phyloP scores from a whole-genome alignment of 2,113 vertebrate species.

The Daboia siamensis region DNA sequence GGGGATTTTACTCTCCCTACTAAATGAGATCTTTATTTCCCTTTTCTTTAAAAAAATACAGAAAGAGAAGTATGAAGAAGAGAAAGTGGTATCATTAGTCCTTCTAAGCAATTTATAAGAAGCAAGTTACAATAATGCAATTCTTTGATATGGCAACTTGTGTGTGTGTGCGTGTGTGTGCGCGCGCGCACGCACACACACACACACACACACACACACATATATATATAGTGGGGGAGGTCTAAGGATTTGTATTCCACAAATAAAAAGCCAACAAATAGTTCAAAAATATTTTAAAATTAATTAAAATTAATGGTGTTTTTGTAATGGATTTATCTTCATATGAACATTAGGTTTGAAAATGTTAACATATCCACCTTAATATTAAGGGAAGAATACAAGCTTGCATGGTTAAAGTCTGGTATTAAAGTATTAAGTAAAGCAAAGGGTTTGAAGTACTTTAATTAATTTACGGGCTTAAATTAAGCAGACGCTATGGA shows the following conservation, averaged over 20 bases:
- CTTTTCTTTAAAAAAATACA: not conserved
- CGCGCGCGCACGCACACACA: too few species aligned
- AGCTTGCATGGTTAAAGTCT: not conserved
- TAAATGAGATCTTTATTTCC: not conserved
- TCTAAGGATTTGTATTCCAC: not conserved
- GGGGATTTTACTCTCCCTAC: not conserved
- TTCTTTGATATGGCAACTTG: not conserved
- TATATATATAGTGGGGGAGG: too few species aligned
- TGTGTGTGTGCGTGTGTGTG: too few species aligned
- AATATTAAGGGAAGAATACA: not conserved
- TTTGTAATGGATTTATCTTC: not conserved
- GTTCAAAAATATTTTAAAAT: not conserved
- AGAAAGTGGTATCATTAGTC: not conserved
- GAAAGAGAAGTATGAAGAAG: not conserved
- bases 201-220: too few species aligned
- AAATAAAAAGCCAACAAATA: not conserved
- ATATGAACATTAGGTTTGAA: not conserved
- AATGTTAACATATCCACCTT: not conserved
- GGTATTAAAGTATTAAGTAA: not conserved
- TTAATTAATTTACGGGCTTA: not conserved
- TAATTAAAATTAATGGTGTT: not conserved
- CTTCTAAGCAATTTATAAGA: not conserved
- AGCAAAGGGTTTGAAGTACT: not conserved
- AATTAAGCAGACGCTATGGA: conserved; percentile 20
- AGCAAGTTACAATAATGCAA: not conserved